Evolutionary conservation across 1,140 invertebrate genomes (phyloP), one percentile per base, ranked within the genome.

Genomic region (Tyrophagus putrescentiae): DNA sequence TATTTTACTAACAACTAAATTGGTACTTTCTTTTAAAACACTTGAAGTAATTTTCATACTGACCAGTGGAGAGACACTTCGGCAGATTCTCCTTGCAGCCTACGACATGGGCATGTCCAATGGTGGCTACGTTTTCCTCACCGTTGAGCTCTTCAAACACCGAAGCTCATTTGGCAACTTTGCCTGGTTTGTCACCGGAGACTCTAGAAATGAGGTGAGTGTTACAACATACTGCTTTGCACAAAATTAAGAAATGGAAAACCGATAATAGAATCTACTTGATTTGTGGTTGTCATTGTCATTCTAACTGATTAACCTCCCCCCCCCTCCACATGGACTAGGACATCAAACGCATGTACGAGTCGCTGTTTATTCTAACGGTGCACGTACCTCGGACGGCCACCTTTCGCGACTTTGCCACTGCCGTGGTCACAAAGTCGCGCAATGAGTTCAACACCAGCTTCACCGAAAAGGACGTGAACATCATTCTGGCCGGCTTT

Each of bases 401-500:
- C 41, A 53, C 62, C 28, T 64, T 62, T 33, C 27, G 64, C 52
- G 1, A 36, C 6, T 67, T 67, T 52, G 59, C 59, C 9, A 28
- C 29, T 16, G 31, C 65, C 11, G 54, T 67, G 0, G n/a, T 60
- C 33, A 36, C 57, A 28, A 34, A 18, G 18, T 29, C 65, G 4
- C 45, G 36, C 23, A 48, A 52, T 1, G 42, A 65, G 62, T 65
- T 60, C 33, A 61, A 59, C 4, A 36, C 27, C 21, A 13, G 11
- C 58, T 23, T 23, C n/a, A 50, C 28, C 18, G 23, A 16, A 2
- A 56, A 61, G 31, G 44, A 62, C 28, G 60, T 73, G 58, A 75
- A 74, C 52, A 75, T 75, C 71, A 92, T 94, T 66, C 85, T 93
- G 60, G 88, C 87, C 0, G 89, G 89, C 0, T 94, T 95, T 69